Evolutionary conservation across 2,888 invertebrate species (phyloP).

Genomic region (Machimus atricapillus): DNA sequence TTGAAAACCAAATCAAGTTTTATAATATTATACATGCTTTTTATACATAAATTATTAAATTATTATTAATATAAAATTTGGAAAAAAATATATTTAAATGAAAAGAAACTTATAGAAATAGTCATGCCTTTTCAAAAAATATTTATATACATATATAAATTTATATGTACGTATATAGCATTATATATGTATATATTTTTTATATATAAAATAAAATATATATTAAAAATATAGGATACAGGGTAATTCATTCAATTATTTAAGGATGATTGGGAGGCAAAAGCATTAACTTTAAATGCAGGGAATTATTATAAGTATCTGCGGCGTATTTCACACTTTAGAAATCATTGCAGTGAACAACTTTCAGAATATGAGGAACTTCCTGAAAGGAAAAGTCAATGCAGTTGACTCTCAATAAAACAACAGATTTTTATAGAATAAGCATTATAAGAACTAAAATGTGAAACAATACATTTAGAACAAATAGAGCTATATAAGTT

Average conservation of each 20-base stretch:
- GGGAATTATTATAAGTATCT: neutral
- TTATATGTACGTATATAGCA: conserved; percentile 41
- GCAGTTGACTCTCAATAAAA: conserved; percentile 2
- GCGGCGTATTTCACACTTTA: neutral
- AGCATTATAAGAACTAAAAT: conserved; percentile 15
- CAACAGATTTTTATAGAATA: conserved; percentile 33
- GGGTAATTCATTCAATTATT: conserved; percentile 94
- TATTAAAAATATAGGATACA: conserved; percentile 75
- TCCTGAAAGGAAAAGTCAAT: neutral
- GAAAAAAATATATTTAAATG: conserved; percentile 35
- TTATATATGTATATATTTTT: conserved; percentile 42
- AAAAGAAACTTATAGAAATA: conserved; percentile 29
- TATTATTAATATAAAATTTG: conserved; percentile 35
- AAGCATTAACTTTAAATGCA: neutral
- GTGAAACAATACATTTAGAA: conserved; percentile 38
- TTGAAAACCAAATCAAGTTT: conserved; percentile 44
- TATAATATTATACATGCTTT: conserved; percentile 47
- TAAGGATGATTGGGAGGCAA: conserved; percentile 56
- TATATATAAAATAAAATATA: conserved; percentile 42
- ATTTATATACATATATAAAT: conserved; percentile 44
- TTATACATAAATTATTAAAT: conserved; percentile 44
- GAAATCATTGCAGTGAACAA: neutral
- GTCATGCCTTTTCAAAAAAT: conserved; percentile 47
- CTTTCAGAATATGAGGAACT: neutral
- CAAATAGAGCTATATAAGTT: conserved; percentile 22